Evolutionary conservation across 1,140 invertebrate species (phyloP).

Genomic region (Patella vulgata): DNA sequence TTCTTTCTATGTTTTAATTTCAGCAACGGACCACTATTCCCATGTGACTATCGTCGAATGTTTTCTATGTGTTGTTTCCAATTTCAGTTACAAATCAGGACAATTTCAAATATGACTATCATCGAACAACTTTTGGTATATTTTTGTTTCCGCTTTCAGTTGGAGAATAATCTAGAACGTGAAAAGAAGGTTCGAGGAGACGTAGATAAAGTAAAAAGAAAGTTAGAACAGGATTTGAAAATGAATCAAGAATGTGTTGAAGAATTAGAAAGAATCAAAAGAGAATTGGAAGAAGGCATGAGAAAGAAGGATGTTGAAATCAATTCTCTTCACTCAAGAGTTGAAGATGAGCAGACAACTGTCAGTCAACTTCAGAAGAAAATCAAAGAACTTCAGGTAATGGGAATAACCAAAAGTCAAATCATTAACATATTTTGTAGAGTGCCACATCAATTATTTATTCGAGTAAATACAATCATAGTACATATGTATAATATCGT

Average conservation of each 20-base stretch:
- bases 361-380: constrained; percentile 95
- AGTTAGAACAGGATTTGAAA: constrained; percentile 94
- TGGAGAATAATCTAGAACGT: constrained; percentile 95
- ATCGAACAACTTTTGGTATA: too few relatives aligned
- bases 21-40: too few relatives aligned
- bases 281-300: constrained; percentile 90
- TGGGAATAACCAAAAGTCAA: too few relatives aligned
- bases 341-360: constrained; percentile 96
- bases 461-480: too few relatives aligned
- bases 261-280: constrained; percentile 96
- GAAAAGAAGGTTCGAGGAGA: constrained; percentile 98
- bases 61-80: too few relatives aligned
- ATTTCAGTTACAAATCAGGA: too few relatives aligned
- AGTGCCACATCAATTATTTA: too few relatives aligned
- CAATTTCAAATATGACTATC: too few relatives aligned
- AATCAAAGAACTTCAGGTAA: constrained; percentile 96
- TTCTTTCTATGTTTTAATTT: too few relatives aligned
- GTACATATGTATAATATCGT: too few relatives aligned
- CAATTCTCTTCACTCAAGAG: constrained; percentile 89
- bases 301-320: constrained; percentile 92
- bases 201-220: constrained; percentile 94
- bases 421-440: too few relatives aligned
- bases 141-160: constrained; percentile 47
- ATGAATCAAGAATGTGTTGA: constrained; percentile 96
- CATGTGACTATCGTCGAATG: too few relatives aligned